Evolutionary conservation across 1,140 invertebrate genomes (phyloP).

Genomic region (Rhyacophila brunnea): DNA sequence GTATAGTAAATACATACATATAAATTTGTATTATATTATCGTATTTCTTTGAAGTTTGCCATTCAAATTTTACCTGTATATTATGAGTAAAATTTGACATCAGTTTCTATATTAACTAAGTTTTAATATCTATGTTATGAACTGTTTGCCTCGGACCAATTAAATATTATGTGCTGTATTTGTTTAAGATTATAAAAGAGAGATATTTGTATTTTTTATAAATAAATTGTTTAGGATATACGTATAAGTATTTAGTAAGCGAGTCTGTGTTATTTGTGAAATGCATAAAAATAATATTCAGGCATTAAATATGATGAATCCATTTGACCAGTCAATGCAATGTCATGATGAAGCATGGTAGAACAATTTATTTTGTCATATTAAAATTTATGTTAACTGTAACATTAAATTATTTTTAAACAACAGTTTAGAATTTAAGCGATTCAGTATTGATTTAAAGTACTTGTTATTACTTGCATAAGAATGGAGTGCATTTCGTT

Average conservation of each 20-base stretch:
- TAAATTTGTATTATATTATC: background rate
- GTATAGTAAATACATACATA: background rate
- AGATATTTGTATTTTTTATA: slow-evolving; percentile 16
- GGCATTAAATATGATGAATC: too few relatives aligned
- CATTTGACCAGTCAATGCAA: too few relatives aligned
- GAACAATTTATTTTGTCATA: too few relatives aligned
- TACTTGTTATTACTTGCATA: background rate
- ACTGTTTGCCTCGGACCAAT: too few relatives aligned
- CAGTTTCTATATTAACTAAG: too few relatives aligned
- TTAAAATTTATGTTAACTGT: too few relatives aligned
- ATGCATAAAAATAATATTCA: slow-evolving; percentile 11
- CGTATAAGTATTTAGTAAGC: slow-evolving; percentile 22
- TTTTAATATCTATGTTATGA: too few relatives aligned
- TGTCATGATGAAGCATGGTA: too few relatives aligned
- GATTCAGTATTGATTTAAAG: background rate
- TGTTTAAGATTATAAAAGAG: background rate
- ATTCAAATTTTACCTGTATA: background rate
- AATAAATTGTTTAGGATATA: slow-evolving; percentile 23
- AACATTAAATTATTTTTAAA: too few relatives aligned
- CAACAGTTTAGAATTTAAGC: background rate
- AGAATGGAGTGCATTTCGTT: slow-evolving; percentile 1
- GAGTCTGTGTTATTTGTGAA: slow-evolving; percentile 27
- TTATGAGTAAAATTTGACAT: too few relatives aligned
- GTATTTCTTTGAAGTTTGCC: background rate
- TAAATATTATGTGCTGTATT: slow-evolving; percentile 4